phyloP scores from a whole-genome alignment of 2,888 invertebrate genomes.

The Camptogramma bilineatum region DNA sequence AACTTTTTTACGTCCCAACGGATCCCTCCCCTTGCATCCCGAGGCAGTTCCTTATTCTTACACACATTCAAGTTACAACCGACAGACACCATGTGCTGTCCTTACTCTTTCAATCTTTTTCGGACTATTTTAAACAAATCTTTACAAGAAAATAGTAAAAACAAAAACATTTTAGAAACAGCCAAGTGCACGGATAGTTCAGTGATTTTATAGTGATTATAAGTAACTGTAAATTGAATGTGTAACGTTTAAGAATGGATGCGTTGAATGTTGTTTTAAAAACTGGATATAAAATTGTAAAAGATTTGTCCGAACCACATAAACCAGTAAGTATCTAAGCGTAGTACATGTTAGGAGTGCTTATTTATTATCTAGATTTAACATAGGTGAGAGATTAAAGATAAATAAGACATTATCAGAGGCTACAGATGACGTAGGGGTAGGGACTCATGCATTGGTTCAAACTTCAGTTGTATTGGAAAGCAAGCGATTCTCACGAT shows the following conservation, averaged over 20 bases:
- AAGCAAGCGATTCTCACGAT: neutral
- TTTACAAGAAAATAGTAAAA: slow-evolving; percentile 2
- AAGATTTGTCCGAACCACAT: slow-evolving; percentile 74
- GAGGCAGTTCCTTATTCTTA: slow-evolving; percentile 78
- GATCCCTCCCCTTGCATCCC: slow-evolving; percentile 74
- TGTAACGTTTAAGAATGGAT: slow-evolving; percentile 62
- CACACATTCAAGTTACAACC: slow-evolving; percentile 48
- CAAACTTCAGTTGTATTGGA: neutral
- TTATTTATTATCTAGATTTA: too few species aligned
- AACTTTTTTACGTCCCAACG: slow-evolving; percentile 79
- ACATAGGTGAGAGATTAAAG: too few species aligned
- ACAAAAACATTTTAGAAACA: slow-evolving; percentile 1
- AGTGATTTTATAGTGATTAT: slow-evolving; percentile 14
- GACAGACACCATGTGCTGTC: slow-evolving; percentile 69
- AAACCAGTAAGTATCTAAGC: slow-evolving; percentile 67
- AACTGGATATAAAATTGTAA: slow-evolving; percentile 79
- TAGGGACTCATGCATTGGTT: neutral
- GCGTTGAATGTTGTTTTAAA: slow-evolving; percentile 74
- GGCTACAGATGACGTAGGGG: neutral
- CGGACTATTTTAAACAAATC: slow-evolving; percentile 34
- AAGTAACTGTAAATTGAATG: neutral
- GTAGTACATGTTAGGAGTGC: neutral
- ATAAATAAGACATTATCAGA: neutral
- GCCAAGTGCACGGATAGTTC: slow-evolving; percentile 5
- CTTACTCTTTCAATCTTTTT: slow-evolving; percentile 41